A percentile compares a stretch with the other conserved stretches of the same genome.
phyloP scores from a whole-genome alignment of 2,888 invertebrate species.

The Neria commutata region DNA sequence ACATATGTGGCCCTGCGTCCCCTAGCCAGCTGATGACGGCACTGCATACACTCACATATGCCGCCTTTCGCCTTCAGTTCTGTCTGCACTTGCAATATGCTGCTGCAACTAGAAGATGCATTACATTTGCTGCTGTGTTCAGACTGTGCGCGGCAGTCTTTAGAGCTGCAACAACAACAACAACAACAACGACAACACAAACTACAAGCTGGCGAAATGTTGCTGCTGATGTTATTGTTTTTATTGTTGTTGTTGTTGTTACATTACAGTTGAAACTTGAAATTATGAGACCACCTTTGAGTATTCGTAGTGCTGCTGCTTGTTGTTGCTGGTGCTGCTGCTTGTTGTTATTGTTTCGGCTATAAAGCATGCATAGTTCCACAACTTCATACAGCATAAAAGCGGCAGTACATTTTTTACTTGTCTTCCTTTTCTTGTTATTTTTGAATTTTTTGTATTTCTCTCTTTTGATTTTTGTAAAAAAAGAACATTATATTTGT shows the following conservation, averaged over 20 bases:
- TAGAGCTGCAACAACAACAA: neutral
- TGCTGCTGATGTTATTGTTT: neutral
- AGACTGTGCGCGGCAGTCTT: no score
- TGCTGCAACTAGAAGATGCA: no score
- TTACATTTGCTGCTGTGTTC: neutral
- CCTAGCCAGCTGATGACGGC: no score
- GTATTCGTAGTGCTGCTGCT: no score
- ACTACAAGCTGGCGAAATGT: neutral
- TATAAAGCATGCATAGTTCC: neutral
- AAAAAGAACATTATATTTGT: constrained; percentile 7
- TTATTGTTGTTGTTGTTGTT: constrained; percentile 21
- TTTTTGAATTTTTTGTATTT: constrained; percentile 14
- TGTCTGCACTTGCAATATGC: neutral
- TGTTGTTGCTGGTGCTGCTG: constrained; percentile 34
- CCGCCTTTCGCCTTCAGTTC: no score
- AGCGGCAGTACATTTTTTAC: neutral
- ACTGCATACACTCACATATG: no score
- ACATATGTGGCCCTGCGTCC: no score
- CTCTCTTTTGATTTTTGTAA: constrained; percentile 9
- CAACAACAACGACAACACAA: neutral
- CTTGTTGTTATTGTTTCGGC: constrained; percentile 15
- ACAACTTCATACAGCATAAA: neutral
- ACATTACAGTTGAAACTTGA: constrained; percentile 33
- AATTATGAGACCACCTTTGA: constrained; percentile 54
- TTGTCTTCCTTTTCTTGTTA: constrained; percentile 11